Evolutionary conservation across 2,888 invertebrate species (phyloP).

Genomic region (Cephus spinipes): DNA sequence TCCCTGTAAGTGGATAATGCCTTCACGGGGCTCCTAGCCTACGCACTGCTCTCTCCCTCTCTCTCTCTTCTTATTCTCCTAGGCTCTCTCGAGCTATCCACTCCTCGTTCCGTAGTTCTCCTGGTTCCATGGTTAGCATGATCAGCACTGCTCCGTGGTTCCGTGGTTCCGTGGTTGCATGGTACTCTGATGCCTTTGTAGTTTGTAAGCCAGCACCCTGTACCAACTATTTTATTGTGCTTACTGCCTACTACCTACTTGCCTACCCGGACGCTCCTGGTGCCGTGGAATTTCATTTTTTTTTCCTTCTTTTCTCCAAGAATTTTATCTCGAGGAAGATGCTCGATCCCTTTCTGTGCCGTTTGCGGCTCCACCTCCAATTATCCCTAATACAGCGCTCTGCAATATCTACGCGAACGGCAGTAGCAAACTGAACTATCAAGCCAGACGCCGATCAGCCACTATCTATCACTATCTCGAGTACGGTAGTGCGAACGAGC

Average conservation of each 20-base stretch:
- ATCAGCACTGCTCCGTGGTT: slow-evolving; percentile 15
- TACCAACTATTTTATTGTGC: slow-evolving; percentile 36
- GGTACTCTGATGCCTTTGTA: slow-evolving; percentile 31
- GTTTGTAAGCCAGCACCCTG: slow-evolving; percentile 24
- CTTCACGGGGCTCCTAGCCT: slow-evolving; percentile 54
- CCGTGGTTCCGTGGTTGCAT: slow-evolving; percentile 23
- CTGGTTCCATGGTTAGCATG: neutral
- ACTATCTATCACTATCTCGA: neutral
- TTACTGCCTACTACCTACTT: slow-evolving; percentile 29
- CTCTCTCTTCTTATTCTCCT: slow-evolving; percentile 15
- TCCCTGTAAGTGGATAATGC: slow-evolving; percentile 63
- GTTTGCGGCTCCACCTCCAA: slow-evolving; percentile 53
- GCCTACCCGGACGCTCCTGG: slow-evolving; percentile 27
- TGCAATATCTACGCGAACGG: neutral
- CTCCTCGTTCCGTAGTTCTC: slow-evolving; percentile 32
- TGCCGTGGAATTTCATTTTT: slow-evolving; percentile 13
- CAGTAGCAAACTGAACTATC: neutral
- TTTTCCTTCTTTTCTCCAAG: neutral
- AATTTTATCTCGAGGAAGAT: slow-evolving; percentile 45
- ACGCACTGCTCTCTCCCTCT: slow-evolving; percentile 40
- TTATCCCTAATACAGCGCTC: slow-evolving; percentile 45
- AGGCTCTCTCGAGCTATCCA: slow-evolving; percentile 22
- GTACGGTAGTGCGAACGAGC: neutral
- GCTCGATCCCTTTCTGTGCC: slow-evolving; percentile 30
- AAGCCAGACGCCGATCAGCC: neutral